Percentiles rank a stretch among this genome's conserved stretches.
These are phyloP conservation scores for Anodontia alba DNA, from an alignment of 2,888 invertebrate species.

Conservation along the genomic window DNA sequence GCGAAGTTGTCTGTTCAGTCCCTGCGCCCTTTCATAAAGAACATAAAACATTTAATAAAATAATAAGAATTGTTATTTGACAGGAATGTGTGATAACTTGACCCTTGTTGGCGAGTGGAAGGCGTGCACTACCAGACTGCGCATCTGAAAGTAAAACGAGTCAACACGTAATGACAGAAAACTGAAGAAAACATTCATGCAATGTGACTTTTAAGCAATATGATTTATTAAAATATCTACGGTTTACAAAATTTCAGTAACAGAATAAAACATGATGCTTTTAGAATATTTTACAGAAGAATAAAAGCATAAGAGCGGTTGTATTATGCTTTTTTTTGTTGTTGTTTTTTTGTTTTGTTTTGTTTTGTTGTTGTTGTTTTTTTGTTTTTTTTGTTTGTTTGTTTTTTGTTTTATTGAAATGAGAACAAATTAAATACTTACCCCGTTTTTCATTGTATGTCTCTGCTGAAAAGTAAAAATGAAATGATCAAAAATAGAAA, in stretches of 20 bases:
- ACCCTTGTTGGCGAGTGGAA: not conserved
- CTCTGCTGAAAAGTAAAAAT: constrained; percentile 55
- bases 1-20: not conserved
- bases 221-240: not conserved
- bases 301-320: no score
- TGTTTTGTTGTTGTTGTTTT: no score
- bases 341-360: no score
- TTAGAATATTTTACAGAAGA: no score
- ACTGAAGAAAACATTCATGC: no score
- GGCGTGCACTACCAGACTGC: constrained; percentile 1
- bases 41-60: not conserved
- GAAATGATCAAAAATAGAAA: not conserved
- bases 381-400: no score
- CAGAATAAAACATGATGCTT: no score
- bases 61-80: not conserved
- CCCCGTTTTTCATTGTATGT: constrained; percentile 57
- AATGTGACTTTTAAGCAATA: no score
- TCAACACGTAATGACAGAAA: no score
- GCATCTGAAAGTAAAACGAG: constrained; percentile 3
- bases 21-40: not conserved
- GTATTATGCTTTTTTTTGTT: no score
- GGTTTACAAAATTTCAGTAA: no score
- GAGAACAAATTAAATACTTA: constrained; percentile 28
- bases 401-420: no score
- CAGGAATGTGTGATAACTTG: constrained; percentile 6